Conservation (phyloP, 2,113 vertebrate species). For the Cololabis saira region DNA sequence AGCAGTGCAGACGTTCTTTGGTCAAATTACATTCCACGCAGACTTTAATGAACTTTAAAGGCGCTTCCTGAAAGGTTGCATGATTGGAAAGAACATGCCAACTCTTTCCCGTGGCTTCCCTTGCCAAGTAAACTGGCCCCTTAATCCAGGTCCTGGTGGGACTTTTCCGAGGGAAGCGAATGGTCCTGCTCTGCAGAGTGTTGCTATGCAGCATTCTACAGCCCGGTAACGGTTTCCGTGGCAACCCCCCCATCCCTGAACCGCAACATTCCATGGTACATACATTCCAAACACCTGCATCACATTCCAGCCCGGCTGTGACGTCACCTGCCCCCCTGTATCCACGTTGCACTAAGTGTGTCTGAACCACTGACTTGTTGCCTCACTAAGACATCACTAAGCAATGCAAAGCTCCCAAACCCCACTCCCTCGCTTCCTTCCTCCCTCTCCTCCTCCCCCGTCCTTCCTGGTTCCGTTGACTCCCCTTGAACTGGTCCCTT, state of each 20-base stretch:
- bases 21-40: no score
- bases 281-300: constrained; percentile 54
- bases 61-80: no score
- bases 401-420: constrained; percentile 66
- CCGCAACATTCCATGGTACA: constrained; percentile 66
- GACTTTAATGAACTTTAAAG: no score
- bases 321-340: constrained; percentile 51
- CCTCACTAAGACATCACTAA: constrained; percentile 68
- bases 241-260: neutral
- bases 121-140: neutral
- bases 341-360: constrained; percentile 67
- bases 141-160: neutral
- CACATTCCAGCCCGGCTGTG: constrained; percentile 67
- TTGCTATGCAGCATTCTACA: constrained; percentile 4
- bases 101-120: neutral
- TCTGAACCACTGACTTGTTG: constrained; percentile 58
- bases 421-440: neutral
- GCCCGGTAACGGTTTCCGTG: neutral
- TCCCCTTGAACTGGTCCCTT: constrained; percentile 5
- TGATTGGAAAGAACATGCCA: no score
- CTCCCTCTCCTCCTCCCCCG: no score
- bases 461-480: neutral
- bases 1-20: no score
- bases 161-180: constrained; percentile 2
- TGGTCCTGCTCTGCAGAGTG: neutral